Base-by-base conservation (phyloP, 2,797 vertebrate genomes). In the Eulemur albifrons region DNA sequence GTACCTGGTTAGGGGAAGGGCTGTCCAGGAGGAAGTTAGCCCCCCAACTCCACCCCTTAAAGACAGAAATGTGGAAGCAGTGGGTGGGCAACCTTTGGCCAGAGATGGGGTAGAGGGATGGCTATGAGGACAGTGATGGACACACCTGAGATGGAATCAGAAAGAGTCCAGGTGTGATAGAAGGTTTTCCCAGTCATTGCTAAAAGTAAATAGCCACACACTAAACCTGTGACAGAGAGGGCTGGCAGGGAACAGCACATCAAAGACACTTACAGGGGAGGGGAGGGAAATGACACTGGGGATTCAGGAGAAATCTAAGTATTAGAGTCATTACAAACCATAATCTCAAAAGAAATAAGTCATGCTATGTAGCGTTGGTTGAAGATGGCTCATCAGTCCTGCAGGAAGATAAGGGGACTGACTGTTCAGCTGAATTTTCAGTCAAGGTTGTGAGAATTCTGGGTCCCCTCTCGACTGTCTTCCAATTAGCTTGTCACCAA, bases 341-440 rank as follows among this genome's bases (percentile, higher is more conserved):
- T 5, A 15, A 30, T 35, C 35, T 87, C 63, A 32, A 84, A 83
- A 73, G 21, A 75, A 38, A 27, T 5, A 20, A n/a, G 5, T 23
- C 59, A 7, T 1, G 35, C 76, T 5, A 32, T 3, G 0, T 40
- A 6, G 43, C 4, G 7, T 25, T 30, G 50, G 35, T 3, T 48
- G 61, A 75, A 35, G 67, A 57, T 8, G 52, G 45, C 9, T 1
- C 7, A 15, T 35, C 38, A 21, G n/a, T 50, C 45, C n/a, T 50
- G 11, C 0, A 25, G 67, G 54, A 38, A 45, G 54, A 50, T 40
- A 15, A 7, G 30, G n/a, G 14, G 13, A 83, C 38, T 6, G 43
- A 35, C 13, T 27, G 2, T 63, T 9, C 32, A 15, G 17, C 0
- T n/a, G 63, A 77, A 7, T 21, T 63, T 83, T 77, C 27, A 79